A percentile compares a stretch with the other conserved stretches of the same genome.
Conservation (phyloP, 2,797 vertebrate genomes). For the Galagoides demidoff region DNA sequence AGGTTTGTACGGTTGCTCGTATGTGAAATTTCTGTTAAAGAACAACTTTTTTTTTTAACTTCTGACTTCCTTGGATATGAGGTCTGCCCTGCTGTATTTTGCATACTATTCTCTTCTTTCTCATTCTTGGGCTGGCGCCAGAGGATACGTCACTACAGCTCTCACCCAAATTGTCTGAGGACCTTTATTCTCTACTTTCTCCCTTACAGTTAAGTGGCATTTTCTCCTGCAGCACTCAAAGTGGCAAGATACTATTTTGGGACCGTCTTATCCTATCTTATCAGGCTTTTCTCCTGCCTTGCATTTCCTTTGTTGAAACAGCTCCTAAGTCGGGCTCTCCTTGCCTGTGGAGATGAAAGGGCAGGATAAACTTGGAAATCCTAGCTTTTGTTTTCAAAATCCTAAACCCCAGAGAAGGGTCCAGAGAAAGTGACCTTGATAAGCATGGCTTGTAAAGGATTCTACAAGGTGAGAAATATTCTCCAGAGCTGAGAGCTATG, state of each 20-base stretch:
- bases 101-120: background rate
- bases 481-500: background rate
- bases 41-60: background rate
- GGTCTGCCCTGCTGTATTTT: background rate
- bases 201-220: constrained; percentile 7
- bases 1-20: background rate
- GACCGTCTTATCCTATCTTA: background rate
- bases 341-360: background rate
- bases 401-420: background rate
- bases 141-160: background rate
- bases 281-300: background rate
- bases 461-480: background rate
- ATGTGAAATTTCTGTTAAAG: background rate
- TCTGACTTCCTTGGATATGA: background rate
- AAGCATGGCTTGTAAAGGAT: background rate
- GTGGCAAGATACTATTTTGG: background rate
- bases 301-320: background rate
- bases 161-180: background rate
- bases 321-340: background rate
- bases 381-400: constrained; percentile 11
- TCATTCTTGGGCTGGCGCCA: background rate
- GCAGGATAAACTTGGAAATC: constrained; percentile 15
- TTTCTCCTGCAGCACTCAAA: constrained; percentile 23
- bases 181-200: constrained; percentile 22
- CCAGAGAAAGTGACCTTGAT: background rate